A percentile compares a stretch with the other conserved stretches of the same genome.
These are phyloP conservation scores for Chiridota heheva DNA, from an alignment of 35 echinoderm and acorn worm species.

Conservation along the genomic window DNA sequence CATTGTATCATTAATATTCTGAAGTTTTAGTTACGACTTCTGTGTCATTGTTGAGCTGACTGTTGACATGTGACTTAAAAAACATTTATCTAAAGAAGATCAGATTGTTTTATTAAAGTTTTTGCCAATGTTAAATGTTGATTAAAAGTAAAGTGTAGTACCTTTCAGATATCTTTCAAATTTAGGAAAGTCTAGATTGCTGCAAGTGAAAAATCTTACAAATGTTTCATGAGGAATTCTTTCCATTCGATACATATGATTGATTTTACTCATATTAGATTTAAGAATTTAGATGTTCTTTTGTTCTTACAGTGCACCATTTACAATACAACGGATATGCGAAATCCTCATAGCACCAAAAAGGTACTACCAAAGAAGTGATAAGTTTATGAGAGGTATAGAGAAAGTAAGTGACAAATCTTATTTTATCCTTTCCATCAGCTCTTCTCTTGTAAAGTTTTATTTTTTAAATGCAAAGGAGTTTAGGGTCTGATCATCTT, in stretches of 20 bases:
- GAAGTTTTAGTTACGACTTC: too few relatives aligned
- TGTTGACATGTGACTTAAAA: too few relatives aligned
- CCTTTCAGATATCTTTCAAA: not conserved
- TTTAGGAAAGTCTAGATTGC: too few relatives aligned
- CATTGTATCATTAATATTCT: too few relatives aligned
- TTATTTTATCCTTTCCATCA: not conserved
- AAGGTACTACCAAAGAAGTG: constrained; percentile 87
- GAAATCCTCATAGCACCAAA: constrained; percentile 85
- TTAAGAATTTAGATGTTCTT: constrained; percentile 13
- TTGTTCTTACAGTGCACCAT: constrained; percentile 77
- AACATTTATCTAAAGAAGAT: too few relatives aligned
- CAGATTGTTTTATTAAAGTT: too few relatives aligned
- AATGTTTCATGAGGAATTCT: too few relatives aligned
- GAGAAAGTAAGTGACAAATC: constrained; percentile 71
- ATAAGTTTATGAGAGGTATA: constrained; percentile 97
- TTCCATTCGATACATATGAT: too few relatives aligned
- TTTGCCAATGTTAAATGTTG: too few relatives aligned
- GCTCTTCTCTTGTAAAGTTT: not conserved
- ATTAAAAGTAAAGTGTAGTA: not conserved
- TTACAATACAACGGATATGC: constrained; percentile 96
- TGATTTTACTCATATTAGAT: too few relatives aligned
- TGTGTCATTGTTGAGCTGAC: too few relatives aligned
- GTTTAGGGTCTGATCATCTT: not conserved
- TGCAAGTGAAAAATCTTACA: too few relatives aligned
- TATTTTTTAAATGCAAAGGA: not conserved